phyloP scores from a whole-genome alignment of 2,113 vertebrate species.

The Oplegnathus fasciatus region DNA sequence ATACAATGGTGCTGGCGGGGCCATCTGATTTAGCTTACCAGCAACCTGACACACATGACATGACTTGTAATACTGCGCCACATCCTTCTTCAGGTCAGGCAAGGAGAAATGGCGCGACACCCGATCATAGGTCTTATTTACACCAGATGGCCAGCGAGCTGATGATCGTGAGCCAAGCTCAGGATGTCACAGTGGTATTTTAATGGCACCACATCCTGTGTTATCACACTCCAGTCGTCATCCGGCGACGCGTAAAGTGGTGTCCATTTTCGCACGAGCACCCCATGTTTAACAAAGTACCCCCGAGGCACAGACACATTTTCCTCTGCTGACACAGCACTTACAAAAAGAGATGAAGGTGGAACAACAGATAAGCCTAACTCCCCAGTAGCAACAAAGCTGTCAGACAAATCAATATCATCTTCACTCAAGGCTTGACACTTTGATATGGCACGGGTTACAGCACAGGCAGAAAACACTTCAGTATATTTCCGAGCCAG shows the following conservation, averaged over 20 bases:
- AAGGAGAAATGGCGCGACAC: neutral
- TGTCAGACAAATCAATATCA: no score
- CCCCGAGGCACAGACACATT: no score
- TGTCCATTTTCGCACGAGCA: neutral
- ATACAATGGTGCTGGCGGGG: neutral
- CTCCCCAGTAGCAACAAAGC: no score
- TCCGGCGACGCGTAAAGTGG: neutral
- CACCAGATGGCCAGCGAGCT: neutral
- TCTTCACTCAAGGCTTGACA: no score
- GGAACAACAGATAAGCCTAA: no score
- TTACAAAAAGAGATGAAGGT: no score
- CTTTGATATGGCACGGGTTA: no score
- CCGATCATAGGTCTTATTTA: neutral
- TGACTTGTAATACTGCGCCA: neutral
- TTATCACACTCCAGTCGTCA: neutral
- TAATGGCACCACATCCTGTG: neutral
- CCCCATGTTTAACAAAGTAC: no score
- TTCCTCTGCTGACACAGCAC: no score
- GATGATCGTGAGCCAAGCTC: neutral
- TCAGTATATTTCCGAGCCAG: no score
- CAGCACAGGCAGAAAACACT: no score
- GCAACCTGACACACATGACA: neutral
- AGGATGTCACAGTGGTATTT: neutral
- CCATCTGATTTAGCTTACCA: neutral
- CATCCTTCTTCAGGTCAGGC: neutral